Evolutionary conservation across 2,113 vertebrate species (phyloP), one percentile per base, ranked within the genome.

Genomic region (Catharus bicknelli): DNA sequence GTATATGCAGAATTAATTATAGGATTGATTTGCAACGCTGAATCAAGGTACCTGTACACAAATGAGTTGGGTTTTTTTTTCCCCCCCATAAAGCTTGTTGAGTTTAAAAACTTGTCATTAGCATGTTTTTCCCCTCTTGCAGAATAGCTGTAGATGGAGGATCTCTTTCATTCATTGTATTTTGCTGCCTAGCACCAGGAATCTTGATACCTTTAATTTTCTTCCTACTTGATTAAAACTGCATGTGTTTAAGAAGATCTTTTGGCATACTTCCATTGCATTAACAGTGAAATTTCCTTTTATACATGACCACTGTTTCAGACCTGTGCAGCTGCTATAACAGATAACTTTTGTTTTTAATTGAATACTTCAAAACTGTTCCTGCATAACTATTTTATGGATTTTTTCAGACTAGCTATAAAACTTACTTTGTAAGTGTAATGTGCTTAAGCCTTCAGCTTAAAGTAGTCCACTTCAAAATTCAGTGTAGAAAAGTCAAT

Each of bases 241-340:
- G 97, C 97, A 98, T 98, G 97, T 98, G 95, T 97, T 90, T 96
- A 97, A 97, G 97, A 97, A 92, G 95, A 38, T 97, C 96, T 97
- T 96, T 96, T 97, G 96, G 97, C 97, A 97, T 97, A 98, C 97
- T 97, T 98, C 95, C 97, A 96, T 97, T 98, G 97, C 97, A 96
- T 98, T 98, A 98, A 98, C 97, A 98, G 97, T 98, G 95, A 98
- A 68, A 97, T 97, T 98, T 98, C 96, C 96, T 98, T 98, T 97
- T 97, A 97, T 97, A 97, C 90, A 89, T 97, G 97, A 98, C 98
- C 97, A 97, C 98, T 98, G 95, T 98, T 97, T 97, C 95, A 97
- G 97, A 97, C 79, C 90, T 97, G 96, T 97, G 97, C 96, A 97
- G 96, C 97, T 98, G 97, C 96, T 97, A 88, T 96, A 97, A 97